These are phyloP conservation scores for Aphelenchoides bicaudatus DNA, from an alignment of 2,888 invertebrate species.

Conservation along the genomic window DNA sequence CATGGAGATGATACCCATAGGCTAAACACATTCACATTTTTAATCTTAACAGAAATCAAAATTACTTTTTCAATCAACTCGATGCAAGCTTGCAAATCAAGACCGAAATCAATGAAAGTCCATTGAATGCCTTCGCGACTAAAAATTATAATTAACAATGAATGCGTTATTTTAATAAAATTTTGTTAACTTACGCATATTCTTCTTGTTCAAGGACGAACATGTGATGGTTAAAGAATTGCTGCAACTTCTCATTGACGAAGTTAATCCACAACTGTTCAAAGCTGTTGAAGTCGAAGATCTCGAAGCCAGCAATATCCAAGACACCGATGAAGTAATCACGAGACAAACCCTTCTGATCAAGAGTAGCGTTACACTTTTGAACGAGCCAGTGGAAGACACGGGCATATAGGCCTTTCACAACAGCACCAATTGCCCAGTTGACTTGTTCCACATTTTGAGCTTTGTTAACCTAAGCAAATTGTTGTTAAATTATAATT, in stretches of 20 bases:
- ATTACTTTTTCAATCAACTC: constrained; percentile 41
- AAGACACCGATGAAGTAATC: constrained; percentile 59
- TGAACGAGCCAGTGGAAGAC: constrained; percentile 81
- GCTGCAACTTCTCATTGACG: constrained; percentile 65
- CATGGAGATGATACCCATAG: constrained; percentile 61
- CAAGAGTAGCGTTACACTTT: constrained; percentile 92
- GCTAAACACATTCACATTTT: constrained; percentile 41
- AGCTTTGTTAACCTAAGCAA: constrained; percentile 65
- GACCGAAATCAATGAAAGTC: constrained; percentile 95
- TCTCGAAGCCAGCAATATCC: constrained; percentile 66
- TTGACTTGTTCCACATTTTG: constrained; percentile 64
- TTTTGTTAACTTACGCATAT: no score
- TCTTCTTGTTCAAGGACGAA: constrained; percentile 66
- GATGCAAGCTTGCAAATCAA: constrained; percentile 71
- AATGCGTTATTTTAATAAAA: no score
- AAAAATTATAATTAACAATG: no score
- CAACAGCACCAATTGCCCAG: constrained; percentile 62
- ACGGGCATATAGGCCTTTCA: constrained; percentile 64
- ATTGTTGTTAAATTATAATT: no score
- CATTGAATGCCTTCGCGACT: constrained; percentile 88
- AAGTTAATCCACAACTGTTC: constrained; percentile 66
- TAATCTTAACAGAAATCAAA: background rate
- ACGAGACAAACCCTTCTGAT: constrained; percentile 62
- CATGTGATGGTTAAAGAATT: constrained; percentile 67
- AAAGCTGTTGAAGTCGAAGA: constrained; percentile 66